phyloP scores from a whole-genome alignment of 1,140 invertebrate species.

The Eurosta solidaginis region DNA sequence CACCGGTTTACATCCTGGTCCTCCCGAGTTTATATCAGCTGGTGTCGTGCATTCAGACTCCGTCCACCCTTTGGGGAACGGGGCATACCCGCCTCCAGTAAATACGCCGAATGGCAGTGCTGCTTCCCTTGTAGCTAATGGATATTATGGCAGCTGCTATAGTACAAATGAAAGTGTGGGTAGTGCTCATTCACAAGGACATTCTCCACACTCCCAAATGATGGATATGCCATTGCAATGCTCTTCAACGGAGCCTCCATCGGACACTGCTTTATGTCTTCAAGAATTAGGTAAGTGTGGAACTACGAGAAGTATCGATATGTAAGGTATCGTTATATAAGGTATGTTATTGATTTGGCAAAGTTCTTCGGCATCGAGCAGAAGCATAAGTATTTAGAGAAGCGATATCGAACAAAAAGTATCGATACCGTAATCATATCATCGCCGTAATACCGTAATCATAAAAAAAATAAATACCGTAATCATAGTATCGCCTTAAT shows the following conservation, averaged over 20 bases:
- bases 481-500: no score
- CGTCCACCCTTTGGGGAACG: conserved; percentile 29
- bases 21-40: conserved; percentile 50
- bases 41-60: conserved; percentile 48
- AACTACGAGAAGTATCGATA: not conserved
- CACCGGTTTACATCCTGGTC: conserved; percentile 45
- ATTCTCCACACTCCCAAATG: conserved; percentile 55
- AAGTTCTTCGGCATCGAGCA: no score
- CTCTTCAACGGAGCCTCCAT: conserved; percentile 56
- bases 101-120: conserved; percentile 44
- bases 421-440: no score
- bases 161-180: conserved; percentile 55
- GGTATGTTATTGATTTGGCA: not conserved
- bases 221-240: conserved; percentile 59
- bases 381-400: no score
- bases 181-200: conserved; percentile 54
- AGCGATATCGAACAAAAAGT: no score
- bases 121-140: conserved; percentile 40
- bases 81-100: conserved; percentile 46
- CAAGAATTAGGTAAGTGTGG: conserved; percentile 53
- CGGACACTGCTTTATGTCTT: conserved; percentile 55
- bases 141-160: conserved; percentile 57
- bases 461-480: no score
- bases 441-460: no score
- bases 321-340: not conserved